Evolutionary conservation across 2,113 vertebrate species (phyloP), one percentile per base, ranked within the genome.

Genomic region (Apodemus speciosus): DNA sequence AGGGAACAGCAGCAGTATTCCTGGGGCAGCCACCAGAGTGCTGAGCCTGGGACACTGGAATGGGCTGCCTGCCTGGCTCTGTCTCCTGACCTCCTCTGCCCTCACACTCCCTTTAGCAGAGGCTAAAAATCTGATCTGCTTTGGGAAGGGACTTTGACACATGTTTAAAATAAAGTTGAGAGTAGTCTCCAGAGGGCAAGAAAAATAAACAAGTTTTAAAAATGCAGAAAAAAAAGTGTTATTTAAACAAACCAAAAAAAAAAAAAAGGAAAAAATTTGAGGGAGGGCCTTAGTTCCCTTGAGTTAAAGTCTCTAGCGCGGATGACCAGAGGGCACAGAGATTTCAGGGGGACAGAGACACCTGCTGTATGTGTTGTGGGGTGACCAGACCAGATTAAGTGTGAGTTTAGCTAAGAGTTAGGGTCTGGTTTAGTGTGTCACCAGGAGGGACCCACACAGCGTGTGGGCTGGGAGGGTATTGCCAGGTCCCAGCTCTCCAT

Each of bases 151-250:
- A 79, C 43, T 94, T 79, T 51, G 75, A 93, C 85, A 89, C 66
- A 76, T 87, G 95, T 96, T 91, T 64, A 95, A 95, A 95, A 91
- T 95, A 85, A 69, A 83, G 69, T 72, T 62, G 58, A 64, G 43
- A 81, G 60, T 80, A 92, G 10, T 94, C 46, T 93, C 94, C 56
- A 60, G 84, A 89, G 76, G 46, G 53, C 49, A 76, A 80, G 71
- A 94, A 93, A 53, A 85, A 89, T 91, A 95, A 97, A 95, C 51
- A 87, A 80, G 21, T 14, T 79, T 91, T 27, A 46, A 88, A 95
- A 76, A 88, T 84, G 40, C 58, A 84, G 46, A 64, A 64, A 84
- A 87, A 94, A 95, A 91, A 21, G 38, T 86, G 35, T 87, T 92
- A 60, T 92, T 91, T 53, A 18, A 72, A 84, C 38, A 60, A 18